Percentiles rank a stretch among this genome's conserved stretches.
phyloP scores from a whole-genome alignment of 2,888 invertebrate species.

The Megaustenia siamemsis region DNA sequence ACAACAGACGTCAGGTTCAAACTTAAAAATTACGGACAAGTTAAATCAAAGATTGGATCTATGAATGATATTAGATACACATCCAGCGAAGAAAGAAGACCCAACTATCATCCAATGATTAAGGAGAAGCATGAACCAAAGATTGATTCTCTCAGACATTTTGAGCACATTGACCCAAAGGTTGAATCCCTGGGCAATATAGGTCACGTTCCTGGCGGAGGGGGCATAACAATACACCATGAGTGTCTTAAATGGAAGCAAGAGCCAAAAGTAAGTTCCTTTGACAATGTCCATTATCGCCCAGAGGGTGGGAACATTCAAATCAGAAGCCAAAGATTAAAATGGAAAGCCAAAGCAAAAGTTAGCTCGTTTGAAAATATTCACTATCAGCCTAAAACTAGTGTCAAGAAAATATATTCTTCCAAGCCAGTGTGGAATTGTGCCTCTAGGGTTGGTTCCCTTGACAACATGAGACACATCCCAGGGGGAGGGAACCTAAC shows the following conservation, averaged over 20 bases:
- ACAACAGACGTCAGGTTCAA: not conserved
- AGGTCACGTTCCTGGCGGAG: conserved; percentile 62
- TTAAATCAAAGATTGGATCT: conserved; percentile 68
- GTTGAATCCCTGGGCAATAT: conserved; percentile 68
- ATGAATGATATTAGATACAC: conserved; percentile 62
- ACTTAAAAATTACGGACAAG: conserved; percentile 52
- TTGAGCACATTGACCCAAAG: conserved; percentile 62
- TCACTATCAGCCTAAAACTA: conserved; percentile 87
- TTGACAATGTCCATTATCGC: conserved; percentile 65
- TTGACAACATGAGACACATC: conserved; percentile 64
- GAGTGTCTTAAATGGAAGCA: conserved; percentile 64
- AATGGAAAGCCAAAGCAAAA: conserved; percentile 88
- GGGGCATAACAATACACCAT: conserved; percentile 57
- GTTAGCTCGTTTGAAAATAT: conserved; percentile 93
- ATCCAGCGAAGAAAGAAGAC: conserved; percentile 63
- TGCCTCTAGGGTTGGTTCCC: conserved; percentile 81
- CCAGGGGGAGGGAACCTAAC: conserved; percentile 64
- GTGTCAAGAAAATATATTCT: conserved; percentile 59
- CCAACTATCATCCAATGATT: conserved; percentile 45
- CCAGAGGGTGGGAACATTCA: conserved; percentile 67
- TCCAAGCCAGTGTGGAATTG: conserved; percentile 83
- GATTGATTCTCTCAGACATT: conserved; percentile 68
- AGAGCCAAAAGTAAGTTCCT: conserved; percentile 65
- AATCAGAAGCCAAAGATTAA: conserved; percentile 66
- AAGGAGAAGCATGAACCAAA: conserved; percentile 66